Evolutionary conservation across 2,113 vertebrate genomes (phyloP), one percentile per base, ranked within the genome.

Genomic region (Sorex fumeus): DNA sequence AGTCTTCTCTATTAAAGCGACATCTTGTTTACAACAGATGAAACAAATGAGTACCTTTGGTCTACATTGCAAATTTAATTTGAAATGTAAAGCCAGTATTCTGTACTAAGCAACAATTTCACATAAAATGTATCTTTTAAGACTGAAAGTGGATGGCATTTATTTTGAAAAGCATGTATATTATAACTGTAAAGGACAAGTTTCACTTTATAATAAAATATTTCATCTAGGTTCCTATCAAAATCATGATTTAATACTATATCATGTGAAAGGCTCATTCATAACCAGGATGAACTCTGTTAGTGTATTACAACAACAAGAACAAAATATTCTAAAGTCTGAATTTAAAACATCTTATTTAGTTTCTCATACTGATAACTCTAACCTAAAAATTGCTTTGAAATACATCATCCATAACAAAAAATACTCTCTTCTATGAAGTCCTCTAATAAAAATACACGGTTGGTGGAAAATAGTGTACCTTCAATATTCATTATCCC

Each of bases 281-380:
- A 5, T 53, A 64, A 60, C 18, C 40, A 77, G 19, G 21, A 30
- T 87, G 62, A 11, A 43, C 79, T 93, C 40, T 60, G 0, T 57
- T 87, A 7, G 34, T 75, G 6, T 7, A 32, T 70, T 91, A 47
- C 21, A 34, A 27, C 40, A 40, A 40, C 34, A 67, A 77, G 77
- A 74, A 82, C 36, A 36, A 50, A 7, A 30, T 8, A 86, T 91
- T 70, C 47, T 87, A 30, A 87, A 36, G 11, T 40, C 32, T 93
- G 36, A 80, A 67, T 90, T 67, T 93, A 50, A 95, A 79, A 28
- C 6, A 23, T 84, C 95, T 85, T n/a, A 86, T 79, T 84, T 94
- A 62, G n/a, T 43, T 91, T 71, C n/a, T 71, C 19, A n/a, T 9
- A 6, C 57, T 70, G 75, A 70, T 80, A 47, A 74, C 71, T 82